Percentiles rank a stretch among this genome's conserved stretches.
These are phyloP conservation scores for Cephalopholis sonnerati DNA, from an alignment of 2,113 vertebrate genomes.

Conservation along the genomic window DNA sequence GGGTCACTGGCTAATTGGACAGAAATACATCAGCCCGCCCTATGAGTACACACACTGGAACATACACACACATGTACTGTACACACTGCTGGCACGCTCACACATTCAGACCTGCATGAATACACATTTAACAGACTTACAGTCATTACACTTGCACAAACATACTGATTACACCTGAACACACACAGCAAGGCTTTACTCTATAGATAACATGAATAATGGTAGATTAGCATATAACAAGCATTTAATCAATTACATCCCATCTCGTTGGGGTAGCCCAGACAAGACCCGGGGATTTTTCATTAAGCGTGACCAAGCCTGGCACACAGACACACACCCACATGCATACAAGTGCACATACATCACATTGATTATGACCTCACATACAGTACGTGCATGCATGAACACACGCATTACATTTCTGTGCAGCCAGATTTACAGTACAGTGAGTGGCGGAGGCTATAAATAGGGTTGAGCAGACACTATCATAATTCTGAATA, in stretches of 20 bases:
- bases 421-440: constrained; percentile 34
- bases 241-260: constrained; percentile 73
- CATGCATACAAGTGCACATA: not conserved
- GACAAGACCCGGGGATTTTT: constrained; percentile 25
- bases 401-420: not conserved
- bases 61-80: constrained; percentile 13
- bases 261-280: constrained; percentile 27
- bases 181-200: constrained; percentile 13
- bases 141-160: constrained; percentile 8
- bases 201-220: constrained; percentile 36
- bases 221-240: constrained; percentile 67
- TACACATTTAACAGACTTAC: constrained; percentile 6
- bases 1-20: constrained; percentile 81
- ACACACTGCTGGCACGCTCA: constrained; percentile 1
- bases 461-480: constrained; percentile 65
- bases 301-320: constrained; percentile 58
- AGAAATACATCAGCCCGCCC: constrained; percentile 67
- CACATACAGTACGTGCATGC: not conserved
- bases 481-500: constrained; percentile 46
- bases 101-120: constrained; percentile 25
- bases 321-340: constrained; percentile 25
- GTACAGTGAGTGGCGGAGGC: constrained; percentile 39
- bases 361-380: constrained; percentile 25
- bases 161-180: constrained; percentile 24
- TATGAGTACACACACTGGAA: constrained; percentile 11